Base-by-base conservation (phyloP, 2,797 vertebrate species). In the Phrynocephalus guinanensis region DNA sequence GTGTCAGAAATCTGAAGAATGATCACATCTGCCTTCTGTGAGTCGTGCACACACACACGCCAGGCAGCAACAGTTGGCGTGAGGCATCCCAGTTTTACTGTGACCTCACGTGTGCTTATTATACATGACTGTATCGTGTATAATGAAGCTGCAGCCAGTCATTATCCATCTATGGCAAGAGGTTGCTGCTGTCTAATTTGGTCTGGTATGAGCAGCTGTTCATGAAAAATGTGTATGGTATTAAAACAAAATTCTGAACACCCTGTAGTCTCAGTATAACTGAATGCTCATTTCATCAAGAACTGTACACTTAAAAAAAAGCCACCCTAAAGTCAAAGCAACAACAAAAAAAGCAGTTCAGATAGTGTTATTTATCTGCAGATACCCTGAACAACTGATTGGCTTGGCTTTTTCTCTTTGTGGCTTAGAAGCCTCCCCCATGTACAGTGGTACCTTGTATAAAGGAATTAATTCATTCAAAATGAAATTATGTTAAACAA, bases 121-220 rank as follows among this genome's bases (percentile, higher is more conserved):
- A 48, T 60, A 28, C 63, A 22, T 22, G 15, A 77, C 38, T 79
- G 75, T 3, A n/a, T 85, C 30, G 15, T 22, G 26, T 33, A 73
- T 85, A 30, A 66, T 75, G 78, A 82, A 66, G 70, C 56, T n/a
- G 70, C 70, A 56, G 33, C 75, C 73, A 80, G 56, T 81, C 56
- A 66, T 56, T 73, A 24, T 68, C 28, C 52, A 75, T 87, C 79
- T 67, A 67, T 50, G 79, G 71, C 75, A 78, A 83, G 77, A 60
- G 75, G 50, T 66, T 85, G 44, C 75, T 71, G 48, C 22, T 79
- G 30, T 83, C 73, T 83, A 83, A 78, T 87, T 87, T 87, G 81
- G 86, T 87, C 63, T 83, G 75, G 66, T 79, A 76, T 78, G 78
- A 86, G 33, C 79, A 87, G 71, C 56, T 87, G 71, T 75, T 82